phyloP scores from a whole-genome alignment of 2,888 invertebrate genomes.

The Theodoxus fluviatilis region DNA sequence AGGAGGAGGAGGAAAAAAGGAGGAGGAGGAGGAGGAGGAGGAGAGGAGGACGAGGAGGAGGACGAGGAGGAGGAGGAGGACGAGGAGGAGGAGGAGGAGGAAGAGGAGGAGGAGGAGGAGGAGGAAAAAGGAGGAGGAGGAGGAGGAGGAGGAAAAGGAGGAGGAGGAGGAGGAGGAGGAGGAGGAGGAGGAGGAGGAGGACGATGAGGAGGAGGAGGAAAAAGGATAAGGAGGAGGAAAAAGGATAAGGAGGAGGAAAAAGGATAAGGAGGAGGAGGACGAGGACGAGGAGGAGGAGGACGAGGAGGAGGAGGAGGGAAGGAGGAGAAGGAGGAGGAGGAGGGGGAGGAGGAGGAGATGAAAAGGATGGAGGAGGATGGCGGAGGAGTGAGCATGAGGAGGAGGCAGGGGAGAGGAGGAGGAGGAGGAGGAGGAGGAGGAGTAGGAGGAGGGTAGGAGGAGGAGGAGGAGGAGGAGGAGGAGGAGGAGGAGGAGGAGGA shows the following conservation, averaged over 20 bases:
- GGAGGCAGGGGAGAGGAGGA: background rate
- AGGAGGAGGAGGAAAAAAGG: too few species aligned
- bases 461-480: background rate
- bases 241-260: background rate
- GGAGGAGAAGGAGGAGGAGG: background rate
- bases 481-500: slow-evolving; percentile 1
- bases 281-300: background rate
- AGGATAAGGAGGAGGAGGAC: background rate
- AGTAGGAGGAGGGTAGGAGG: background rate
- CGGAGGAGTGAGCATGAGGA: background rate
- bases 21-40: too few species aligned
- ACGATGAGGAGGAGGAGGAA: background rate
- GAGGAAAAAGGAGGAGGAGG: background rate
- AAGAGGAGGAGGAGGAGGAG: background rate
- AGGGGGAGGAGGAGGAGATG: background rate
- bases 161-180: background rate
- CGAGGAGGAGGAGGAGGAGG: too few species aligned
- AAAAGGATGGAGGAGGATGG: background rate
- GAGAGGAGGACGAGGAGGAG: too few species aligned
- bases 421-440: background rate
- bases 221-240: background rate
- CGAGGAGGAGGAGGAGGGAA: background rate
- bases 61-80: too few species aligned
- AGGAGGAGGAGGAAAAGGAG: background rate
- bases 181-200: background rate